Percentiles rank a stretch among this genome's conserved stretches.
These are phyloP conservation scores for Anarhynchus alexandrinus DNA, from an alignment of 2,113 vertebrate genomes.

Conservation along the genomic window DNA sequence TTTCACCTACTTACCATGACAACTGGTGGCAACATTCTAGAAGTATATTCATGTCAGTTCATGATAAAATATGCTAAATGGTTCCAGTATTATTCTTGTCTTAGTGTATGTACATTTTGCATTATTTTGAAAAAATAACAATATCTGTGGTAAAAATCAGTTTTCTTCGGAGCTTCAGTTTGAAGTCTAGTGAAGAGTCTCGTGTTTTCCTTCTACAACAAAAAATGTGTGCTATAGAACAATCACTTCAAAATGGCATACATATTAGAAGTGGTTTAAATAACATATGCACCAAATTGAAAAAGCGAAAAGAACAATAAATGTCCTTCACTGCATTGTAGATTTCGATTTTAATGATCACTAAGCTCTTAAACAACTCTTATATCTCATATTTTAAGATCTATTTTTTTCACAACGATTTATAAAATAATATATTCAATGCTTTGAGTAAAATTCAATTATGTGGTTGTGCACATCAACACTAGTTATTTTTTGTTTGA, in stretches of 20 bases:
- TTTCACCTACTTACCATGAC: neutral
- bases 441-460: neutral
- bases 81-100: neutral
- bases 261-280: slow-evolving; percentile 20
- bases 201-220: neutral
- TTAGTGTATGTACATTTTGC: neutral
- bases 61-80: neutral
- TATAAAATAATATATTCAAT: neutral
- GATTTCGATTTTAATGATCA: slow-evolving; percentile 22
- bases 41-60: neutral
- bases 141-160: neutral
- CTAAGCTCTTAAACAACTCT: slow-evolving; percentile 7
- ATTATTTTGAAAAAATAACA: neutral
- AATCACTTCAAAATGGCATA: neutral
- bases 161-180: neutral
- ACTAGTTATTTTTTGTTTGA: neutral
- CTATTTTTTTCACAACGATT: neutral
- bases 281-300: neutral
- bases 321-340: neutral
- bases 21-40: neutral
- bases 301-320: slow-evolving; percentile 8
- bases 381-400: neutral
- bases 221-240: neutral
- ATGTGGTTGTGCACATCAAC: neutral
- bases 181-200: neutral